A percentile compares a stretch with the other conserved stretches of the same genome.
These are phyloP conservation scores for Dendrocincla tyrannina DNA, from an alignment of 2,797 vertebrate genomes.

Conservation along the genomic window DNA sequence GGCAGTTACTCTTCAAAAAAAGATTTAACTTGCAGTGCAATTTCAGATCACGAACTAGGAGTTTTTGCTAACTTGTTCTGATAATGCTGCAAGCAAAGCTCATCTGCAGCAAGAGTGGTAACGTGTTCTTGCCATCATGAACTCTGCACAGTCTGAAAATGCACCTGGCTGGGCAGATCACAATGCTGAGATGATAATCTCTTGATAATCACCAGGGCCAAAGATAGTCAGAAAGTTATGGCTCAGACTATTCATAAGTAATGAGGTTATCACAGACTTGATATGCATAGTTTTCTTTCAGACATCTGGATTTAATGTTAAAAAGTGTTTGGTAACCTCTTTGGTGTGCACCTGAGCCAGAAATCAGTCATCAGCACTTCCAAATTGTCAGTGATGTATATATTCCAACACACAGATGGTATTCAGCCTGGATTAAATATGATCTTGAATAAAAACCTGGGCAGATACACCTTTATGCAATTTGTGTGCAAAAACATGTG, in stretches of 20 bases:
- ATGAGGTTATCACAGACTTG: background rate
- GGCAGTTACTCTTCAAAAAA: background rate
- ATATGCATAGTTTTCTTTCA: slow-evolving; percentile 15
- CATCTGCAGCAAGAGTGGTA: background rate
- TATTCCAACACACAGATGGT: background rate
- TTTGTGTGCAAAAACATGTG: background rate
- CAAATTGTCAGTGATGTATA: background rate
- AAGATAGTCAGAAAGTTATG: background rate
- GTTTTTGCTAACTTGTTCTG: background rate
- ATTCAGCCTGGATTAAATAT: background rate
- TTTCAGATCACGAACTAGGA: background rate
- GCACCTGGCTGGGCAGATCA: background rate
- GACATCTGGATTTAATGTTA: background rate
- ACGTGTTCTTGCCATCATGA: background rate
- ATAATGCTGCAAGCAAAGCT: background rate
- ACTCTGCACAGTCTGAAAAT: background rate
- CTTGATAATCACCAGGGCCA: background rate
- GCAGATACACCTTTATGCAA: background rate
- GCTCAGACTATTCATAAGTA: background rate
- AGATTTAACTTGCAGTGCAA: background rate
- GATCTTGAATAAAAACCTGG: background rate
- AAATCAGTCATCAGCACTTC: slow-evolving; percentile 8
- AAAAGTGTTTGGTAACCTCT: background rate
- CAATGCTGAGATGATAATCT: background rate
- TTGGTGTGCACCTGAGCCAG: background rate